These are phyloP conservation scores for Megalurothrips usitatus DNA, from an alignment of 2,888 invertebrate genomes.

Conservation along the genomic window DNA sequence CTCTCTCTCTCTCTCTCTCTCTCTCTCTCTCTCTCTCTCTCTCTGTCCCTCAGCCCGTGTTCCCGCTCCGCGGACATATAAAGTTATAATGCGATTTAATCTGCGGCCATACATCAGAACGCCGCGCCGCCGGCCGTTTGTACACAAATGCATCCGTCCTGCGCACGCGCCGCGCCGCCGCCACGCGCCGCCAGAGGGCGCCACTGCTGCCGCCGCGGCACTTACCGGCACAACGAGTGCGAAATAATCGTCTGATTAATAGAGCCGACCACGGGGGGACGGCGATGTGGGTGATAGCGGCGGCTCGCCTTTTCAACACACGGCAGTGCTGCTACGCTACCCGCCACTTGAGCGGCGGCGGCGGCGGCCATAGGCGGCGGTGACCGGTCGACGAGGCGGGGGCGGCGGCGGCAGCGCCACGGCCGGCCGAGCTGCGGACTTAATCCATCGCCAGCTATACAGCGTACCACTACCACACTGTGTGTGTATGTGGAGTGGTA, in stretches of 20 bases:
- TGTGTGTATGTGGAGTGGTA: no score
- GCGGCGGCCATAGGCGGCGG: not conserved
- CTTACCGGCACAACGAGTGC: not conserved
- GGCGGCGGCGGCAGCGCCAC: not conserved
- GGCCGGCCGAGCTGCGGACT: not conserved
- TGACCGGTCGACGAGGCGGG: not conserved
- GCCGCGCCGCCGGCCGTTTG: not conserved
- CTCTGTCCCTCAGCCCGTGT: no score
- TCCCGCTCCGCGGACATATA: no score
- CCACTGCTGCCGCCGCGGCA: no score
- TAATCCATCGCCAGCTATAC: no score
- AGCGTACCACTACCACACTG: no score
- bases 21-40: conserved; percentile 1
- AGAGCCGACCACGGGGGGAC: not conserved
- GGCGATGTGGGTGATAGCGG: not conserved
- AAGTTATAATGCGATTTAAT: no score
- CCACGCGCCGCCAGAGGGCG: no score
- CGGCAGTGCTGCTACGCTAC: not conserved
- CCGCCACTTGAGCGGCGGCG: no score
- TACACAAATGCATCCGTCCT: not conserved
- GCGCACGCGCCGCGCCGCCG: no score
- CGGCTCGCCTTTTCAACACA: not conserved
- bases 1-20: not conserved
- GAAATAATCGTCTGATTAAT: conserved; percentile 6
- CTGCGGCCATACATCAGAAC: no score